Base-by-base conservation (phyloP, 2,797 vertebrate species). In the Aeoliscus strigatus region DNA sequence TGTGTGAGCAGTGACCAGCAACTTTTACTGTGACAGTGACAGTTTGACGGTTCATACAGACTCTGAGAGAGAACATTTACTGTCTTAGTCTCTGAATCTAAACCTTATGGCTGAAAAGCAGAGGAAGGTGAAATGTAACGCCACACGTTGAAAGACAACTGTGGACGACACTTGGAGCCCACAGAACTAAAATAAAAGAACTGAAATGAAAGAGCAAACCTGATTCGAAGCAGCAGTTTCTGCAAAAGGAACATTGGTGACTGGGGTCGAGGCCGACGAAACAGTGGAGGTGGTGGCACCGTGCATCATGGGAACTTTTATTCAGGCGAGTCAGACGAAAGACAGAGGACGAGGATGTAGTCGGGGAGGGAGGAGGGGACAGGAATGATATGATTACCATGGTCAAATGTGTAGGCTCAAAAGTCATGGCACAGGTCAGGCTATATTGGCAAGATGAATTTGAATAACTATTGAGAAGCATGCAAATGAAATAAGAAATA, bases 301-400 rank as follows among this genome's bases (percentile, higher is more conserved):
- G 91, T 96, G 96, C 94, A 97, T 96, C 96, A 98, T 92, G 91
- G 94, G 91, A 90, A 97, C 96, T 97, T 90, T 94, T 91, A 88
- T 93, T 89, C 91, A 88, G 91, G 91, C 91, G 89, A 88, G 89
- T 93, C 85, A 92, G 92, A 93, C 93, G 89, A 90, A 83, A 92
- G 87, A 92, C 89, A 88, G 87, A 87, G 70, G 90, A 88, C 55
- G 72, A 82, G 80, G 86, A 89, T 91, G 82, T 89, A 88, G 90
- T 84, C 79, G 86, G 66, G 79, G 29, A 8, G 83, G 83, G 83
- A 84, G 70, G 85, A 88, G 86, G 87, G 88, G 80, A 91, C 87
- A 92, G 91, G 87, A 81, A 88, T 88, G 88, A 88, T 87, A 89
- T 88, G 88, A 70, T 88, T 87, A 90, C 88, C 92, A 91, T 91